Evolutionary conservation across 2,888 invertebrate species (phyloP).

Genomic region (Rotaria socialis): DNA sequence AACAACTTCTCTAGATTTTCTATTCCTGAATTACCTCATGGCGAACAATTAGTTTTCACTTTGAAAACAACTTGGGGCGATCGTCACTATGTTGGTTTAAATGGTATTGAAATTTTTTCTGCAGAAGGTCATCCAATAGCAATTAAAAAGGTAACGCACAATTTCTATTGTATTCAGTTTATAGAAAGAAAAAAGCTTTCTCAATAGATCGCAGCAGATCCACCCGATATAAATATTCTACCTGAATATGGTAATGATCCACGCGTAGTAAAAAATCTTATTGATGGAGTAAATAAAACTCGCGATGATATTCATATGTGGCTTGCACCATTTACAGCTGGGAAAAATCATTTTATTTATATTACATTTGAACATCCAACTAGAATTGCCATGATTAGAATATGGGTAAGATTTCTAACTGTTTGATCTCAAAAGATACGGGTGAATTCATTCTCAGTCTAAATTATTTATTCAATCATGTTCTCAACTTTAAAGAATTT

Average conservation of each 20-base stretch:
- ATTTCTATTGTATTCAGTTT: too few relatives aligned
- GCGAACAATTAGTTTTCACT: slow-evolving; percentile 68
- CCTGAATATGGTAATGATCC: slow-evolving; percentile 35
- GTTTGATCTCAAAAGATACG: too few relatives aligned
- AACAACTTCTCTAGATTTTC: slow-evolving; percentile 63
- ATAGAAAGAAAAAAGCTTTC: neutral
- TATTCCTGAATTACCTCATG: slow-evolving; percentile 73
- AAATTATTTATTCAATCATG: too few relatives aligned
- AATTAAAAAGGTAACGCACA: slow-evolving; percentile 65
- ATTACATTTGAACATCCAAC: slow-evolving; percentile 64
- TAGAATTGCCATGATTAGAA: slow-evolving; percentile 67
- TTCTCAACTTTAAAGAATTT: too few relatives aligned
- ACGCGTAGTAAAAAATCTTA: slow-evolving; percentile 24
- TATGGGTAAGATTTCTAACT: slow-evolving; percentile 65
- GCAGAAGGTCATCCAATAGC: slow-evolving; percentile 65
- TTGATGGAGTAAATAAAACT: slow-evolving; percentile 52
- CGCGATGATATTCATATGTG: slow-evolving; percentile 75
- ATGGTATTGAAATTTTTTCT: slow-evolving; percentile 73
- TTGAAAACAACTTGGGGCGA: slow-evolving; percentile 80
- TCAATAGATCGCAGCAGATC: slow-evolving; percentile 20
- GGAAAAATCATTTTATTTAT: slow-evolving; percentile 66
- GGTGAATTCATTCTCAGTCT: too few relatives aligned
- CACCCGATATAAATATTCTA: slow-evolving; percentile 20
- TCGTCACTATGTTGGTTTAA: slow-evolving; percentile 72
- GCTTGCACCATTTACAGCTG: slow-evolving; percentile 68